Conservation (phyloP, 2,797 vertebrate species). For the Lagorchestes hirsutus region DNA sequence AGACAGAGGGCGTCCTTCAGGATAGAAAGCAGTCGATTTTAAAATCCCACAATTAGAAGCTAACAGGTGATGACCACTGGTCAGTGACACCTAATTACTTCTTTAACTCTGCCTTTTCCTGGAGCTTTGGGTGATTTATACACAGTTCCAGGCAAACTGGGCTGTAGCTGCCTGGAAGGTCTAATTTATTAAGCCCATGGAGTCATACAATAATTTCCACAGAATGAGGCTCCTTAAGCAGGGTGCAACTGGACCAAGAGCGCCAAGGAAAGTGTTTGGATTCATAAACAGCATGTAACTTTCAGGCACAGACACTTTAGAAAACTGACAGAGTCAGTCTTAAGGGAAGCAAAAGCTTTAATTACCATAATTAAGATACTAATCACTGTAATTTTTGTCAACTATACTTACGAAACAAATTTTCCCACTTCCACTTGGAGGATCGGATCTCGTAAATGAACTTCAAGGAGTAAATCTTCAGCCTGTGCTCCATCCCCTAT, state of each 20-base stretch:
- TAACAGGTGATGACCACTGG: slow-evolving; percentile 9
- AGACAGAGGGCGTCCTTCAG: background rate
- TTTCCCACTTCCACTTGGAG: slow-evolving; percentile 96
- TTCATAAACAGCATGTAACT: background rate
- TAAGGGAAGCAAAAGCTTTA: slow-evolving; percentile 8
- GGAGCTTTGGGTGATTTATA: background rate
- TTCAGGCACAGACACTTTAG: slow-evolving; percentile 46
- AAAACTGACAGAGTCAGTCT: slow-evolving; percentile 24
- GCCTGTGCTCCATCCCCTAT: slow-evolving; percentile 86
- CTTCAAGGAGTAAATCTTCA: slow-evolving; percentile 94
- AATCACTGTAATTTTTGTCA: background rate
- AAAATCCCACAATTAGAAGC: slow-evolving; percentile 35
- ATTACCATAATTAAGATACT: background rate
- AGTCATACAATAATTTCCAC: background rate
- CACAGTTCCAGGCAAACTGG: background rate
- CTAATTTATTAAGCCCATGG: slow-evolving; percentile 22
- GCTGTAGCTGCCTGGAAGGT: background rate
- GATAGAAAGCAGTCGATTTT: slow-evolving; percentile 12
- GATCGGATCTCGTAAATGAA: slow-evolving; percentile 92
- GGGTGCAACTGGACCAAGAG: background rate
- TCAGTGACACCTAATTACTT: slow-evolving; percentile 25
- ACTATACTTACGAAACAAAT: slow-evolving; percentile 97
- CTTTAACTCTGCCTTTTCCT: slow-evolving; percentile 45
- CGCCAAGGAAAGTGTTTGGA: slow-evolving; percentile 5
- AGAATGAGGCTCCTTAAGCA: background rate